Evolutionary conservation across 2,888 invertebrate genomes (phyloP).

Genomic region (Lasioglossum vierecki): DNA sequence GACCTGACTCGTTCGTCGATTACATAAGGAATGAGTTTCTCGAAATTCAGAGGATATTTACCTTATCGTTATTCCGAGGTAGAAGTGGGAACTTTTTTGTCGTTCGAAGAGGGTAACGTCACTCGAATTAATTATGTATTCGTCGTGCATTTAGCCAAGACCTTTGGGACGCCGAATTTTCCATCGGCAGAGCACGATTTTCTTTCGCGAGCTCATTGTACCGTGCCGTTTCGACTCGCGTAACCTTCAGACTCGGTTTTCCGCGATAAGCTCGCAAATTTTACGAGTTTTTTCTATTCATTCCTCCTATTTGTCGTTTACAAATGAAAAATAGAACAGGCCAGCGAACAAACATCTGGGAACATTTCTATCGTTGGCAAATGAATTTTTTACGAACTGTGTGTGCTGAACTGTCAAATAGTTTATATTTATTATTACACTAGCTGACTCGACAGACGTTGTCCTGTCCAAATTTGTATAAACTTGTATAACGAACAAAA

Average conservation of each 20-base stretch:
- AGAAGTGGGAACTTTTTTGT: neutral
- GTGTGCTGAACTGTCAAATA: neutral
- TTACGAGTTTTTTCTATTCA: neutral
- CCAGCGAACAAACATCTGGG: neutral
- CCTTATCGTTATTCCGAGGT: constrained; percentile 22
- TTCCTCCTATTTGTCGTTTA: neutral
- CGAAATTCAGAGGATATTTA: constrained; percentile 1
- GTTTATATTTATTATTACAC: neutral
- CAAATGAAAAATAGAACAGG: neutral
- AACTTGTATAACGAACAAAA: too few species aligned
- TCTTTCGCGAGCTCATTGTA: neutral
- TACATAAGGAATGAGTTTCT: constrained; percentile 48
- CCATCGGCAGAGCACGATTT: neutral
- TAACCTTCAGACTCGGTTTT: neutral
- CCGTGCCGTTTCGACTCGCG: neutral
- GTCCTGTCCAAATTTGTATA: too few species aligned
- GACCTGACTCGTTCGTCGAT: constrained; percentile 26
- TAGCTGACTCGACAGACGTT: too few species aligned
- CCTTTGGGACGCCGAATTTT: neutral
- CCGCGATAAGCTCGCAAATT: constrained; percentile 19
- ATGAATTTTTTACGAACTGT: neutral
- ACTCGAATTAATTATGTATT: neutral
- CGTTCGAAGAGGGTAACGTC: neutral
- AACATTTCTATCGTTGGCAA: neutral
- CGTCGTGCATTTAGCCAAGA: neutral